Evolutionary conservation across 2,797 vertebrate species (phyloP).

Genomic region (Cuculus canorus): DNA sequence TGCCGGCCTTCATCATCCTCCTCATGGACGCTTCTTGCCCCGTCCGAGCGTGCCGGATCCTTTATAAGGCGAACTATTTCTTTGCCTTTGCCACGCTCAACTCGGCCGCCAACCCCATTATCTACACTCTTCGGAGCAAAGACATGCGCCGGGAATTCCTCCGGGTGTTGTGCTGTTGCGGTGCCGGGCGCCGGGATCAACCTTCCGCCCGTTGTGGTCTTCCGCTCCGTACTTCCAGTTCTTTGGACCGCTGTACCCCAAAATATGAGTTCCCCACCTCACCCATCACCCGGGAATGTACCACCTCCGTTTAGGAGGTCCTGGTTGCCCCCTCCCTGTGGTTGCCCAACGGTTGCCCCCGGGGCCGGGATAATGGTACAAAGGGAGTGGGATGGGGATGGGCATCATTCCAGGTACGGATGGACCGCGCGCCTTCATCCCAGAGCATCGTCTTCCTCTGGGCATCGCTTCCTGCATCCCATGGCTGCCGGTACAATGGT

Average conservation of each 20-base stretch:
- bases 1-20: slow-evolving; percentile 91
- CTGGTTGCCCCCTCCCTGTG: too few species aligned
- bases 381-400: not conserved
- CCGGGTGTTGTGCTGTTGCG: slow-evolving; percentile 87
- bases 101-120: slow-evolving; percentile 92
- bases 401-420: not conserved
- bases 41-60: slow-evolving; percentile 79
- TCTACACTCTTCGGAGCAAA: slow-evolving; percentile 92
- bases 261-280: slow-evolving; percentile 83
- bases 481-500: not conserved
- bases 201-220: slow-evolving; percentile 82
- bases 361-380: not conserved
- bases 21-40: slow-evolving; percentile 87
- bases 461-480: not conserved
- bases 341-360: too few species aligned
- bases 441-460: not conserved
- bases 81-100: slow-evolving; percentile 93
- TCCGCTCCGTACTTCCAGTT: slow-evolving; percentile 89
- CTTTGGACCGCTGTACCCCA: slow-evolving; percentile 86
- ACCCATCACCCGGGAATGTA: slow-evolving; percentile 86
- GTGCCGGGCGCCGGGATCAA: slow-evolving; percentile 72
- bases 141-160: slow-evolving; percentile 94
- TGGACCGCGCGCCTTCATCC: not conserved
- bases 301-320: slow-evolving; percentile 87
- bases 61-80: slow-evolving; percentile 86